These are phyloP conservation scores for Eulacestoma nigropectus DNA, from an alignment of 2,113 vertebrate species.

Conservation along the genomic window DNA sequence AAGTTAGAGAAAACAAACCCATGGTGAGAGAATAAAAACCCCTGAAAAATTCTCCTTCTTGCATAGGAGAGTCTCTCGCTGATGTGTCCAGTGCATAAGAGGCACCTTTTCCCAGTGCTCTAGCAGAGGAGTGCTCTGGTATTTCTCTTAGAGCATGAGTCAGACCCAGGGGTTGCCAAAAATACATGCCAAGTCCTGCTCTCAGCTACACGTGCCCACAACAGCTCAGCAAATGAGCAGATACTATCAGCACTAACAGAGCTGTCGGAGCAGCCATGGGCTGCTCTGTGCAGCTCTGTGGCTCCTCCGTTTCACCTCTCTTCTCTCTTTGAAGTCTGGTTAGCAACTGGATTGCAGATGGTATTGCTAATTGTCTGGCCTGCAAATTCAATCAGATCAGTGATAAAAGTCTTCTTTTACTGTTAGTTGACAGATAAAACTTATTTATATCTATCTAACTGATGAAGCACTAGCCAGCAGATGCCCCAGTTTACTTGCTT, in stretches of 20 bases:
- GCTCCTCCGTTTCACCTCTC: neutral
- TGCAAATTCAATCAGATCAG: neutral
- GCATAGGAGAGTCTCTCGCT: neutral
- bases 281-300: neutral
- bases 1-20: neutral
- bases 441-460: neutral
- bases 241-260: neutral
- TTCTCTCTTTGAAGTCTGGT: neutral
- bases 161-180: neutral
- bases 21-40: neutral
- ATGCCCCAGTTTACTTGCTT: neutral
- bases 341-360: neutral
- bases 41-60: neutral
- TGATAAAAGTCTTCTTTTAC: neutral
- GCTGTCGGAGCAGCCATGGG: rapidly evolving
- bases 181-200: neutral
- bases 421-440: neutral
- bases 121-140: neutral
- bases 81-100: rapidly evolving
- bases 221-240: neutral
- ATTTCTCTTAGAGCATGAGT: slow-evolving; percentile 10
- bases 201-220: neutral
- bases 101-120: neutral
- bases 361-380: neutral
- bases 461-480: neutral